phyloP scores from a whole-genome alignment of 2,888 invertebrate genomes.

The Tridacna gigas region DNA sequence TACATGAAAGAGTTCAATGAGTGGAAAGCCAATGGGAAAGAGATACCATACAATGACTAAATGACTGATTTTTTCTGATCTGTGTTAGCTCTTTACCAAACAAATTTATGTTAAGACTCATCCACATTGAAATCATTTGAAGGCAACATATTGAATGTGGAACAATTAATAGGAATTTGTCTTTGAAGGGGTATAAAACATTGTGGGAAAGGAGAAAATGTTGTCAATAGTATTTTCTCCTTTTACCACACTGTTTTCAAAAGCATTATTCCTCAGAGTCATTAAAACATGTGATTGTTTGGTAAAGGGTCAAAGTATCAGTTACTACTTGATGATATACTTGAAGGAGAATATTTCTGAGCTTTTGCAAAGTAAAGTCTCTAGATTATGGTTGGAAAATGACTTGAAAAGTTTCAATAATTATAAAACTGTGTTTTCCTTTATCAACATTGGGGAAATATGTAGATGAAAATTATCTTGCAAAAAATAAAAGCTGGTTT shows the following conservation, averaged over 20 bases:
- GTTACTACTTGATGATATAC: no score
- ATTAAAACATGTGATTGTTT: no score
- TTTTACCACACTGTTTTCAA: background rate
- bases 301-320: no score
- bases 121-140: background rate
- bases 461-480: no score
- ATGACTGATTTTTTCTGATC: background rate
- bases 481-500: no score
- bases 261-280: no score
- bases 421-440: no score
- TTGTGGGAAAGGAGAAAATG: background rate
- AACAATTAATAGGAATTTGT: background rate
- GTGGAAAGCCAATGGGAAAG: conserved; percentile 22
- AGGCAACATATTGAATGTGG: background rate
- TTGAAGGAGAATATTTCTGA: no score
- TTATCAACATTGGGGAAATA: no score
- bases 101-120: background rate
- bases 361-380: no score
- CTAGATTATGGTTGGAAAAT: no score
- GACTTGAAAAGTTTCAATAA: no score
- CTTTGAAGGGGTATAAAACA: background rate
- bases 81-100: background rate
- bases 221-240: background rate
- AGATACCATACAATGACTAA: conserved; percentile 17
- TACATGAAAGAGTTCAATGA: conserved; percentile 8